These are phyloP conservation scores for Hemiprocne comata DNA, from an alignment of 2,113 vertebrate genomes.

Conservation along the genomic window DNA sequence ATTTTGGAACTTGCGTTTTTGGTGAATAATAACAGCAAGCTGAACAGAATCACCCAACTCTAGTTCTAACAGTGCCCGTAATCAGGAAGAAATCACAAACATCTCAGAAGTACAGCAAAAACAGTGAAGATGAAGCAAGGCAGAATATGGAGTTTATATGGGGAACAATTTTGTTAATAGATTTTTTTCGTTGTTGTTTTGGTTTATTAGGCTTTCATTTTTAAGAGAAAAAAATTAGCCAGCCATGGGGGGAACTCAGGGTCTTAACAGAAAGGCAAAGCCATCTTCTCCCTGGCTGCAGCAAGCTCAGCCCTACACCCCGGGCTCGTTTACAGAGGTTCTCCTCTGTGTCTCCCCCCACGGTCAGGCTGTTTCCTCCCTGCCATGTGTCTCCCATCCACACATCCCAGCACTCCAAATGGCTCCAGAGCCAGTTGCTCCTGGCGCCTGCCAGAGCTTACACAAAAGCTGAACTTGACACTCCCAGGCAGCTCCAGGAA, in stretches of 20 bases:
- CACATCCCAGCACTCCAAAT: neutral
- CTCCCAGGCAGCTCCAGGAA: neutral
- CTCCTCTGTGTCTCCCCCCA: neutral
- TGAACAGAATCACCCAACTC: neutral
- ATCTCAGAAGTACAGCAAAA: neutral
- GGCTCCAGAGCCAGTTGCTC: neutral
- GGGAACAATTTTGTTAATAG: neutral
- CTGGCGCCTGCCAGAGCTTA: neutral
- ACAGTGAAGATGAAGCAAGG: neutral
- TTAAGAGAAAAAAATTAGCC: neutral
- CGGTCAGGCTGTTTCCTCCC: neutral
- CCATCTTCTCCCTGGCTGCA: neutral
- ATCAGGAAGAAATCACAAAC: neutral
- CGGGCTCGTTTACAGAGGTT: accelerated
- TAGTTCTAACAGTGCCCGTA: neutral
- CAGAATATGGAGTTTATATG: neutral
- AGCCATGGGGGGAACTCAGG: neutral
- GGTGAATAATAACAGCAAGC: neutral
- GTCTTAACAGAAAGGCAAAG: neutral
- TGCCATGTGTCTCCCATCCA: neutral
- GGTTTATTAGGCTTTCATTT: neutral
- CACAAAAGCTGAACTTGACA: neutral
- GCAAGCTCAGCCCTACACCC: neutral
- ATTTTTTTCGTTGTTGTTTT: neutral
- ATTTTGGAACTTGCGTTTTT: neutral